These are phyloP conservation scores for Cyprinodon variegatus DNA, from an alignment of 2,113 vertebrate genomes.

Conservation along the genomic window DNA sequence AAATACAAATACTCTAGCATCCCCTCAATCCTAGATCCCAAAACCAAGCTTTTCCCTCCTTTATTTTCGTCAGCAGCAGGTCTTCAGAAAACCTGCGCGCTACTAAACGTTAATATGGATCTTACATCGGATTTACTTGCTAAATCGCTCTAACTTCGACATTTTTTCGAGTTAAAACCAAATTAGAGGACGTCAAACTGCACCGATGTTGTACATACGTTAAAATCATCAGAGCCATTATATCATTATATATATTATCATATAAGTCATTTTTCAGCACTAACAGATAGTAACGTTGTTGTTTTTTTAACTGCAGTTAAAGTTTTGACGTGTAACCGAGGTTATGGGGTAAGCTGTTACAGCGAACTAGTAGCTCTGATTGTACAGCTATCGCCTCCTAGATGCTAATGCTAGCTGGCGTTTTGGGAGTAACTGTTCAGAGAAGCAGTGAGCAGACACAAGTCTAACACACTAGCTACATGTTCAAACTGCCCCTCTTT, in stretches of 20 bases:
- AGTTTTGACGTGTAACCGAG: background rate
- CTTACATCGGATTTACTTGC: background rate
- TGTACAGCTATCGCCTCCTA: background rate
- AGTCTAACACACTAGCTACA: background rate
- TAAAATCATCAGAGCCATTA: too few relatives aligned
- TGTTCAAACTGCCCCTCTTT: background rate
- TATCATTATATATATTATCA: too few relatives aligned
- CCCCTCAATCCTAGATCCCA: background rate
- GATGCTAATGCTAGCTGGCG: conserved; percentile 35
- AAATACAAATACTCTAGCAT: background rate
- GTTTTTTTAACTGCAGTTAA: background rate
- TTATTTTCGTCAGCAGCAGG: too few relatives aligned
- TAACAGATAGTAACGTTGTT: background rate
- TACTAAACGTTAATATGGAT: background rate
- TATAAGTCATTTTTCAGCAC: background rate
- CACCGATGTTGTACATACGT: background rate
- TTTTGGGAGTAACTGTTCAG: background rate
- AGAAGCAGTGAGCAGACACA: background rate
- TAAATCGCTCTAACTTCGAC: background rate
- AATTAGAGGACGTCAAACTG: background rate
- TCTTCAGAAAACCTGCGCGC: background rate
- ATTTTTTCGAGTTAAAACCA: background rate
- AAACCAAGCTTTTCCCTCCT: background rate
- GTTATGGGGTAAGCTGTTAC: background rate
- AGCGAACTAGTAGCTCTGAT: background rate